These are phyloP conservation scores for Tadarida brasiliensis DNA, from an alignment of 2,797 vertebrate species.

Conservation along the genomic window DNA sequence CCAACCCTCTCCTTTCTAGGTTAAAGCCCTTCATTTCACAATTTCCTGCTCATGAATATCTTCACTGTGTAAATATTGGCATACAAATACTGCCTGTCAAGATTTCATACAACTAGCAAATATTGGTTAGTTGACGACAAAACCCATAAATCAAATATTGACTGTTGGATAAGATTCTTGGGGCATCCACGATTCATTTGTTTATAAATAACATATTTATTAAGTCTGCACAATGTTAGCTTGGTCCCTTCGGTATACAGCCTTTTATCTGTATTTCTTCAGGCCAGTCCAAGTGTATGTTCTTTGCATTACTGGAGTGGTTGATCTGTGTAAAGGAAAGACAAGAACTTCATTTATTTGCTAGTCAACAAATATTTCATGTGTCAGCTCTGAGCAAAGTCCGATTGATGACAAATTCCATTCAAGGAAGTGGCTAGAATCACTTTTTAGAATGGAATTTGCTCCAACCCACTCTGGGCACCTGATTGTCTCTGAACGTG, in stretches of 20 bases:
- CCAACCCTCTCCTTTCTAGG: not conserved
- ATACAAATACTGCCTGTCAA: not conserved
- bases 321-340: slow-evolving; percentile 84
- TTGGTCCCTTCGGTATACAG: slow-evolving; percentile 84
- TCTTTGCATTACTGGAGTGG: slow-evolving; percentile 82
- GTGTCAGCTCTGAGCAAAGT: not conserved
- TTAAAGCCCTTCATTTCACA: too few relatives aligned
- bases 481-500: not conserved
- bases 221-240: slow-evolving; percentile 50
- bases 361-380: not conserved
- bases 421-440: not conserved
- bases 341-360: not conserved
- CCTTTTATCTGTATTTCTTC: slow-evolving; percentile 90
- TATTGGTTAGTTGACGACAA: not conserved
- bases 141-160: not conserved
- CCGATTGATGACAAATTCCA: not conserved
- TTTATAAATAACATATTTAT: slow-evolving; percentile 53
- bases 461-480: not conserved
- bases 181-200: not conserved
- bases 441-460: not conserved
- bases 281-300: slow-evolving; percentile 87
- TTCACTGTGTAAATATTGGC: not conserved
- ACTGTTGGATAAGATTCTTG: not conserved
- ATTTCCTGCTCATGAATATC: not conserved
- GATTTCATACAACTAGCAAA: not conserved